Conservation (phyloP, 1,140 invertebrate genomes). For the Propsilocerus akamusi region DNA sequence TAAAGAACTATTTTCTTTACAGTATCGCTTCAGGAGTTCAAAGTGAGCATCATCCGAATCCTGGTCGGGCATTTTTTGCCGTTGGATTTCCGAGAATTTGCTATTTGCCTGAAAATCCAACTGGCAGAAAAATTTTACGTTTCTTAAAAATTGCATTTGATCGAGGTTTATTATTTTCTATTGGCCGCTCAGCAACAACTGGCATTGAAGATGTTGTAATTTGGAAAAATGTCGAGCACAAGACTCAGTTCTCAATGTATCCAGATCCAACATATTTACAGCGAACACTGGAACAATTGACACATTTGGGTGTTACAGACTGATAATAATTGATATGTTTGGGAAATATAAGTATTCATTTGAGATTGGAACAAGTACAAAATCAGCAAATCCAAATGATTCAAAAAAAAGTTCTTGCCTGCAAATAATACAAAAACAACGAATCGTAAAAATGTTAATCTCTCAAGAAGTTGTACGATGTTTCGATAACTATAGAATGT, state of each 20-base stretch:
- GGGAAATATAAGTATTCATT: no score
- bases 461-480: no score
- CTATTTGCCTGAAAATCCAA: slow-evolving; percentile 58
- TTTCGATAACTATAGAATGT: no score
- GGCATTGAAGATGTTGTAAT: slow-evolving; percentile 75
- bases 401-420: no score
- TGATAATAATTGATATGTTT: slow-evolving; percentile 7
- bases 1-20: background rate
- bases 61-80: slow-evolving; percentile 65
- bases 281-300: slow-evolving; percentile 48
- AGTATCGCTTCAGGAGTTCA: slow-evolving; percentile 73
- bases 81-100: slow-evolving; percentile 68
- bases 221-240: slow-evolving; percentile 84
- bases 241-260: slow-evolving; percentile 65
- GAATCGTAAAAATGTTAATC: no score
- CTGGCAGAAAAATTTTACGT: slow-evolving; percentile 51
- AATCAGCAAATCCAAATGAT: no score
- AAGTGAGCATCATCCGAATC: slow-evolving; percentile 57
- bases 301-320: slow-evolving; percentile 43
- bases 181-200: slow-evolving; percentile 71
- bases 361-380: no score
- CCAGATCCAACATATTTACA: slow-evolving; percentile 58
- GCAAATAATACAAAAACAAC: no score
- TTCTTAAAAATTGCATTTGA: slow-evolving; percentile 67
- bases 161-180: slow-evolving; percentile 64